Base-by-base conservation (phyloP, 2,797 vertebrate species). In the Acanthornis magna region DNA sequence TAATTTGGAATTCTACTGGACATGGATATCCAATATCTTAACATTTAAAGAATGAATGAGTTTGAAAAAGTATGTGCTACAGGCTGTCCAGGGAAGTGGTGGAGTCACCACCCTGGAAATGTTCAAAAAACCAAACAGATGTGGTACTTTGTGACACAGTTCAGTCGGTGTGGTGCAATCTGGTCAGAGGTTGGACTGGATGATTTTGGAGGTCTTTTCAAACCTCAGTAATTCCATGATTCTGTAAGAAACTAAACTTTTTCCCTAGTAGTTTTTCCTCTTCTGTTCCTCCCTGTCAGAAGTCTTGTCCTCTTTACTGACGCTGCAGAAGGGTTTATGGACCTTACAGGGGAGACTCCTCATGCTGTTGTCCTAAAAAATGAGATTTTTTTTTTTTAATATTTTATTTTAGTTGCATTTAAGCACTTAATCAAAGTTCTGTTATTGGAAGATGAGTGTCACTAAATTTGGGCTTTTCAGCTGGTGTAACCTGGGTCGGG, bases 321-420 rank as follows among this genome's bases (percentile, higher is more conserved):
- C 9, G 1, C 11, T 10, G 25, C 19, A 47, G 45, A 55, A 58
- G 5, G 3, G 8, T 40, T n/a, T 18, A 1, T 4, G 70, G 34
- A 30, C 10, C 4, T 74, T 30, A 13, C 21, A 34, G 0, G 0
- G 11, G 23, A 77, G 10, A 5, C 2, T 61, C 5, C 62, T 36
- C 9, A 3, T 13, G 16, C 11, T 40, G 3, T 5, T 75, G 8
- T 67, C 23, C 29, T 77, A 29, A 57, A 38, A 42, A 43, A 14
- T 4, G 0, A 5, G 57, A 32, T 11, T 67, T 38, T 14, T 20
- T 4, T 12, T 38, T 38, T 38, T 38, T 38, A 11, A 21, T 9
- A 15, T 11, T 23, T 5, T 5, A 40, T 27, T n/a, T 34, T 16
- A 21, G 4, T 54, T 65, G 1, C 15, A 53, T 63, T 87, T 38